A percentile compares a stretch with the other conserved stretches of the same genome.
phyloP scores from a whole-genome alignment of 2,888 invertebrate species.

The Beris chalybata region DNA sequence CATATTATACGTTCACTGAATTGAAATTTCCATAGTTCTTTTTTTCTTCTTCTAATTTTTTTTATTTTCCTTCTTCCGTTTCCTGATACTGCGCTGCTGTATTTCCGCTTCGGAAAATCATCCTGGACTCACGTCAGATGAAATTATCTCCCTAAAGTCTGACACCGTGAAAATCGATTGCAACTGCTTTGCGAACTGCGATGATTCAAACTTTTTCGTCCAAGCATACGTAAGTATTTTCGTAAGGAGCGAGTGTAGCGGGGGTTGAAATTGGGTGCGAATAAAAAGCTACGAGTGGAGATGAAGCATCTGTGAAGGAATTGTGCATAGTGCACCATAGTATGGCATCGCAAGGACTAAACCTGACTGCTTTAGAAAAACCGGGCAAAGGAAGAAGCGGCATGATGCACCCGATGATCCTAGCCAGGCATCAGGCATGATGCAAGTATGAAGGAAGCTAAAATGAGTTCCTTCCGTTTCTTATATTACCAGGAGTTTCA shows the following conservation, averaged over 20 bases:
- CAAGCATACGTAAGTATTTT: conserved; percentile 61
- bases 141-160: conserved; percentile 60
- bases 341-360: too few relatives aligned
- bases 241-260: conserved; percentile 18
- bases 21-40: conserved; percentile 17
- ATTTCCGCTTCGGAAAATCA: conserved; percentile 35
- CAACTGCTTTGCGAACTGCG: conserved; percentile 68
- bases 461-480: conserved; percentile 29
- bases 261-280: background rate
- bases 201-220: conserved; percentile 70
- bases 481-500: conserved; percentile 19
- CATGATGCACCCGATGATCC: too few relatives aligned
- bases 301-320: too few relatives aligned
- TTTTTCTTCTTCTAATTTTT: conserved; percentile 24
- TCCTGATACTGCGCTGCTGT: background rate
- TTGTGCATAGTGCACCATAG: too few relatives aligned
- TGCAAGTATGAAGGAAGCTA: conserved; percentile 23
- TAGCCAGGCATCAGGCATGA: conserved; percentile 13
- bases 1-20: conserved; percentile 17
- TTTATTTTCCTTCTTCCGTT: conserved; percentile 10
- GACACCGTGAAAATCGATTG: conserved; percentile 63
- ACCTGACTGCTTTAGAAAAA: too few relatives aligned
- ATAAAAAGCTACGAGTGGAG: too few relatives aligned
- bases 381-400: too few relatives aligned
- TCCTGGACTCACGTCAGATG: conserved; percentile 53